phyloP scores from a whole-genome alignment of 2,888 invertebrate genomes.

The Cybosia mesomella region DNA sequence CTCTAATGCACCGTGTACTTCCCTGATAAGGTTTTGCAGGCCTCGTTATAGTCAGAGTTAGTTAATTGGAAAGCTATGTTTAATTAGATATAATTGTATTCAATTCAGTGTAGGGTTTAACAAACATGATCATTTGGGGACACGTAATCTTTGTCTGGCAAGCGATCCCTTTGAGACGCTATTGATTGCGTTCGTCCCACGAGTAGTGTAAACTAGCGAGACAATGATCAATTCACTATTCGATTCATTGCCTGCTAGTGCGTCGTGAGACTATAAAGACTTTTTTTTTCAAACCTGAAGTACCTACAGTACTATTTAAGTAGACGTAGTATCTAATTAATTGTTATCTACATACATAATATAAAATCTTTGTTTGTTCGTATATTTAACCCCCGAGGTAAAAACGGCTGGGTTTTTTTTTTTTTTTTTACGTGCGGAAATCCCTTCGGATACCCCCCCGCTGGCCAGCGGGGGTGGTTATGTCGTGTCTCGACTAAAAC shows the following conservation, averaged over 20 bases:
- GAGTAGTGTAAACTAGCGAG: constrained; percentile 49
- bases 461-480: no score
- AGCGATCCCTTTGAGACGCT: constrained; percentile 62
- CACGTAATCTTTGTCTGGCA: constrained; percentile 69
- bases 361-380: no score
- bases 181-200: constrained; percentile 66
- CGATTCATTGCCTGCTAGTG: constrained; percentile 52
- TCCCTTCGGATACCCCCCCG: no score
- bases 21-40: constrained; percentile 48
- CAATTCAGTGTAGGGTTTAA: constrained; percentile 50
- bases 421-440: no score
- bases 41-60: constrained; percentile 38
- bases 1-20: constrained; percentile 48
- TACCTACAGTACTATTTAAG: no score
- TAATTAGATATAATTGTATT: constrained; percentile 52
- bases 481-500: no score
- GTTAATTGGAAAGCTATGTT: constrained; percentile 55
- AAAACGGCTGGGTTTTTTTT: no score
- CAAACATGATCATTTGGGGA: constrained; percentile 66
- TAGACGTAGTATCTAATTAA: no score
- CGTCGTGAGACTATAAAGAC: constrained; percentile 26
- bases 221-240: constrained; percentile 60
- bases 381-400: no score
- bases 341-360: no score
- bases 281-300: neutral